Base-by-base conservation (phyloP, 2,113 vertebrate species). In the Pluvialis apricaria region DNA sequence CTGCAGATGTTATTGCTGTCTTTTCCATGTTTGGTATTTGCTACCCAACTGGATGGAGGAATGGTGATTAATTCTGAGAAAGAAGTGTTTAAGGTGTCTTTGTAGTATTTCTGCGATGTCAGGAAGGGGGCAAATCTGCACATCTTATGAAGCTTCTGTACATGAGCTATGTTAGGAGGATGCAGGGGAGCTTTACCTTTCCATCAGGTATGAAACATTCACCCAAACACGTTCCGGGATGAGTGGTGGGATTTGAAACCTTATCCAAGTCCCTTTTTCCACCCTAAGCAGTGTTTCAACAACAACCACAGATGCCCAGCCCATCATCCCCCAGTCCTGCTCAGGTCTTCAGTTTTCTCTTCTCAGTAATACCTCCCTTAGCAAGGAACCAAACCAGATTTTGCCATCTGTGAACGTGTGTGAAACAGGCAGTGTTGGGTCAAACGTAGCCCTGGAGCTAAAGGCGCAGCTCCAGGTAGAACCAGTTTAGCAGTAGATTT, bases 281-380 rank as follows among this genome's bases (percentile, higher is more conserved):
- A 49, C 28, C 9, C 3, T 44, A 65, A 72, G 42, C 14, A 58
- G 8, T 31, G 20, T 57, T 72, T 64, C 5, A 6, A 29, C 22
- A 76, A 25, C 20, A 76, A 32, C 17, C 17, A 25, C 0, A 4
- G 15, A 34, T 21, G 13, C 0, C 0, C 10, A 13, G 26, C 66
- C 40, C 5, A 1, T 44, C 0, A 0, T 49, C 13, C 25, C 9
- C 9, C 2, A 32, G 38, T 65, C 32, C 14, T 66, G 36, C 15
- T 36, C 19, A 71, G 32, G 4, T 45, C 26, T 64, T 70, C 5
- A 10, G 9, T 64, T 69, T 69, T 65, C 14, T 42, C 10, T 42
- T 47, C 34, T 55, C 10, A 6, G 8, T 70, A 71, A 60, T 12
- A 11, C 4, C 16, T 77, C 11, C 18, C 47, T 21, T 57, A 45